Conservation (phyloP, 2,113 vertebrate species). For the Podarcis cretensis region DNA sequence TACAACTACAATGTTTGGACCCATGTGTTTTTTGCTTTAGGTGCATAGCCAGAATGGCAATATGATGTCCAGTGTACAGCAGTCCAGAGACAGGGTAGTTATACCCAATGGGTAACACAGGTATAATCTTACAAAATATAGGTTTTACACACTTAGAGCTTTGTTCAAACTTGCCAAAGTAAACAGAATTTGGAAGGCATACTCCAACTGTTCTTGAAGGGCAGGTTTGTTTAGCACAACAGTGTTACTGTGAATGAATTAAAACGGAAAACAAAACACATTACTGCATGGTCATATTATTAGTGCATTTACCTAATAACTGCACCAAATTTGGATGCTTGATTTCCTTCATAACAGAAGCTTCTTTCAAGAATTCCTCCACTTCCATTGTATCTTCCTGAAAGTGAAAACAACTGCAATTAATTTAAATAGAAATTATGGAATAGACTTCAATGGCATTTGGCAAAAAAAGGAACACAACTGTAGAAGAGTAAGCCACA, state of each 20-base stretch:
- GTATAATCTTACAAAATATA: not conserved
- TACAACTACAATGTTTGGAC: not conserved
- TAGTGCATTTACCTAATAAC: constrained; percentile 78
- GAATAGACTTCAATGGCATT: not conserved
- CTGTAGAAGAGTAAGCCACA: not conserved
- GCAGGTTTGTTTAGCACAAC: not conserved
- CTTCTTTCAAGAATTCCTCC: constrained; percentile 98
- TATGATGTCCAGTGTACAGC: not conserved
- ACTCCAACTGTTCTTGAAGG: not conserved
- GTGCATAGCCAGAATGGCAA: not conserved
- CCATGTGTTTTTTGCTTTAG: not conserved
- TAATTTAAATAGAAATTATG: constrained; percentile 13
- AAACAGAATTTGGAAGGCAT: not conserved
- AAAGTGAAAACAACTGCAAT: constrained; percentile 22
- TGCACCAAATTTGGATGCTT: constrained; percentile 98
- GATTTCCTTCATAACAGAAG: constrained; percentile 98
- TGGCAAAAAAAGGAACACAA: not conserved
- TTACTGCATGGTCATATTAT: not conserved
- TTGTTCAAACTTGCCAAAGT: not conserved
- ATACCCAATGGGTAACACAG: not conserved
- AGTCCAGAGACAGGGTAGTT: not conserved
- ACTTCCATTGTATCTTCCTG: constrained; percentile 99
- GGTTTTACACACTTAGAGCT: not conserved
- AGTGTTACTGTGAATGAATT: not conserved
- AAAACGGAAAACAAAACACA: not conserved